phyloP scores from a whole-genome alignment of 2,797 vertebrate genomes.

The Danio kyathit region DNA sequence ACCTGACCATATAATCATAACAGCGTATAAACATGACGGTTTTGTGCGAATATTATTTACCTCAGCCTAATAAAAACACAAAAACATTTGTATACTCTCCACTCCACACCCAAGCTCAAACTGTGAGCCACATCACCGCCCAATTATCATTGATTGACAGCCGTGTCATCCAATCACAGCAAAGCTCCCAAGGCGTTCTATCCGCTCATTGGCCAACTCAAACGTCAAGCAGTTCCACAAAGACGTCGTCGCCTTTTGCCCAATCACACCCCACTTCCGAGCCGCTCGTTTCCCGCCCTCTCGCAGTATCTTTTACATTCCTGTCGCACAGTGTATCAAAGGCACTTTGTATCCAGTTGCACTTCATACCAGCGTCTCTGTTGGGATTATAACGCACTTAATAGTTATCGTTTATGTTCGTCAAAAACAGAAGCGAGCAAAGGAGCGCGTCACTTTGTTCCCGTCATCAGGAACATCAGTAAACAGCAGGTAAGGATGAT shows the following conservation, averaged over 20 bases:
- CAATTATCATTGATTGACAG: background rate
- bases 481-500: conserved; percentile 45
- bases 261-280: conserved; percentile 38
- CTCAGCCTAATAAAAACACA: background rate
- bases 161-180: conserved; percentile 16
- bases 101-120: background rate
- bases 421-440: conserved; percentile 13
- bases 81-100: background rate
- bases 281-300: conserved; percentile 36
- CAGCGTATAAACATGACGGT: background rate
- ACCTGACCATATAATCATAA: background rate
- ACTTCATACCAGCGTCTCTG: background rate
- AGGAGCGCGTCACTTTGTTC: conserved; percentile 37
- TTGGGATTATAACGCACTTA: background rate
- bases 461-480: conserved; percentile 30
- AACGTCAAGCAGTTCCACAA: background rate
- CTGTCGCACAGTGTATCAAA: conserved; percentile 34
- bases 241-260: background rate
- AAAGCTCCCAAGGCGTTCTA: background rate
- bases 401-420: background rate
- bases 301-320: conserved; percentile 44
- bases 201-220: background rate
- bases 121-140: background rate
- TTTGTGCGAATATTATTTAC: background rate
- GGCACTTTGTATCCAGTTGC: conserved; percentile 12